Base-by-base conservation (phyloP, 2,888 invertebrate species). In the Halictus ligatus region DNA sequence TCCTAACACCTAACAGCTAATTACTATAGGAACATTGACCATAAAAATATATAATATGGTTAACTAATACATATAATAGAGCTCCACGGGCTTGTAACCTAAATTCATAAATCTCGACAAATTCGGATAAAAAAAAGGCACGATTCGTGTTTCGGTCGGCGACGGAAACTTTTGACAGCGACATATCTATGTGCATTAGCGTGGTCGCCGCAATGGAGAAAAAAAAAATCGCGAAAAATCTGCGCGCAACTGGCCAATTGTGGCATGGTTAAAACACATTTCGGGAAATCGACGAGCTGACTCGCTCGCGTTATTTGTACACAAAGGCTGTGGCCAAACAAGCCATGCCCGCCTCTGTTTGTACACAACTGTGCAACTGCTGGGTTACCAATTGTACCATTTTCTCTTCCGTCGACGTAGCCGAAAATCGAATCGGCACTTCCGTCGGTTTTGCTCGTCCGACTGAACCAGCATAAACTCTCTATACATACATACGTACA, bases 11-110 rank as follows among this genome's bases (percentile, higher is more conserved):
- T 43, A 74, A 46, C 60, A 40, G 83, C 73, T 86, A 67, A 84
- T 80, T 80, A 74, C 25, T 81, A 48, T 73, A 89, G 84, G 82
- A 89, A 89, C 80, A 71, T 77, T 54, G 29, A 46, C 58, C 50
- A 69, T 76, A 76, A 76, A 79, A 73, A 58, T 40, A 12, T 69
- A 18, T 13, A 76, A 76, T 60, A 67, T 15, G 73, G 71, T 67
- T 78, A 71, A 78, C 25, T 40, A 25, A 60, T n/a, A n/a, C 25
- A 60, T 25, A 82, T 80, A 48, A 73, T 4, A 80, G 60, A 80
- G 60, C 58, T 40, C 43, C n/a, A 15, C 25, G 29, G 75, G 50
- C 48, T 54, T 40, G 64, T 21, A 13, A 50, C 25, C 18, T 3
- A 43, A 73, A 21, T 29, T 81, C 48, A 29, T 5, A 73, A 74